Conservation (phyloP, 2,113 vertebrate genomes). For the Arothron firmamentum region DNA sequence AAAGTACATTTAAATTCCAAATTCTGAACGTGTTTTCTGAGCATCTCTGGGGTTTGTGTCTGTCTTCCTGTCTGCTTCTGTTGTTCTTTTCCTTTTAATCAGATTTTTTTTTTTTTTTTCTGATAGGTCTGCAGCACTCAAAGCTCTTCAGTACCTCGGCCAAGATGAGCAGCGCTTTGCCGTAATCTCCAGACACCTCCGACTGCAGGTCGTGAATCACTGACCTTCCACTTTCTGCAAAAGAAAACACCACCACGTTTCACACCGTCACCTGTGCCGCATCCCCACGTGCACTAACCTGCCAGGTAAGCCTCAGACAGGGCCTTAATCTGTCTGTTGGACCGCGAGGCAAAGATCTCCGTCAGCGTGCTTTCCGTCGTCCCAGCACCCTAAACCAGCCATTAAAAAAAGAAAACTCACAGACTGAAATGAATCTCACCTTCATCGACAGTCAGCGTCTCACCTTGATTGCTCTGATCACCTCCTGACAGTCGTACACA, state of each 20-base stretch:
- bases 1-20: no score
- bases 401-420: neutral
- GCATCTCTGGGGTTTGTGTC: no score
- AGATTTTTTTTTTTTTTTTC: neutral
- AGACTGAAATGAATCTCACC: neutral
- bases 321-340: constrained; percentile 79
- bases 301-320: constrained; percentile 77
- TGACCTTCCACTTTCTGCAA: constrained; percentile 74
- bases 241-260: neutral
- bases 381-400: constrained; percentile 74
- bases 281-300: constrained; percentile 62
- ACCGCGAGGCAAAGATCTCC: constrained; percentile 84
- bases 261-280: neutral
- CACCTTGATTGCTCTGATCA: constrained; percentile 82
- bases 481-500: constrained; percentile 78
- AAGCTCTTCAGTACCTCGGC: constrained; percentile 71
- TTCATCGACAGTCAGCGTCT: neutral
- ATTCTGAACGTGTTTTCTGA: no score
- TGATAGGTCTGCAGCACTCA: no score
- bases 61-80: no score
- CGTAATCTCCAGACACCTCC: constrained; percentile 82
- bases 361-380: constrained; percentile 79
- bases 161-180: constrained; percentile 79
- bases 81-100: no score
- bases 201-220: constrained; percentile 77